Evolutionary conservation across 2,113 vertebrate genomes (phyloP), one percentile per base, ranked within the genome.

Genomic region (Cathartes aura): DNA sequence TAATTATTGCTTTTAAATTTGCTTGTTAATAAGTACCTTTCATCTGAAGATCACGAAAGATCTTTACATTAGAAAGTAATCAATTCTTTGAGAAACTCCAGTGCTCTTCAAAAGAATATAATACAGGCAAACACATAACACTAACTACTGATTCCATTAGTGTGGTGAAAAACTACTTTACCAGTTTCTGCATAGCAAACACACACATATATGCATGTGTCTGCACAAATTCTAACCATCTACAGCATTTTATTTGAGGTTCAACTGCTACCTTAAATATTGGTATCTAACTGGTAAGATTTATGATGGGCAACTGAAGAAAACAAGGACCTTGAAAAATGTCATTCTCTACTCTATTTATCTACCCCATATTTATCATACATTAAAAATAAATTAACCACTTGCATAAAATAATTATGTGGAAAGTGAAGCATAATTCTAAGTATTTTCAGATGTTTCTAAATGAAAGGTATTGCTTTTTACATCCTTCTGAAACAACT

Each of bases 151-250:
- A 45, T 50, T 52, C 9, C 13, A 29, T 26, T 18, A 70, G 9
- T 22, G 12, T n/a, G 14, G 21, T 53, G 24, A 70, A 86, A 86
- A 68, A 15, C 11, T 71, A 24, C 6, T 50, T 47, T 42, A 53
- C 7, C 29, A 83, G 32, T 8, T 50, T 60, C 29, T 75, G 30
- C 22, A 11, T 7, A 63, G 23, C 38, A 59, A 74, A 63, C 11
- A 34, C 26, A 17, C 0, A 4, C 12, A 47, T 2, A 4, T 11
- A 58, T 27, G 5, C 15, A 19, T 18, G 5, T 70, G 15, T 50
- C 34, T 70, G 22, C 21, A 66, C 32, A 91, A 62, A 56, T 4
- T 74, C 38, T 45, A 72, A 20, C 11, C 6, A n/a, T 43, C 12
- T 64, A 40, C 18, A 74, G 34, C 64, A 48, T 67, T 72, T 19